Percentiles rank a stretch among this genome's conserved stretches.
phyloP scores from a whole-genome alignment of 1,140 invertebrate genomes.

The Piezodorus guildinii region DNA sequence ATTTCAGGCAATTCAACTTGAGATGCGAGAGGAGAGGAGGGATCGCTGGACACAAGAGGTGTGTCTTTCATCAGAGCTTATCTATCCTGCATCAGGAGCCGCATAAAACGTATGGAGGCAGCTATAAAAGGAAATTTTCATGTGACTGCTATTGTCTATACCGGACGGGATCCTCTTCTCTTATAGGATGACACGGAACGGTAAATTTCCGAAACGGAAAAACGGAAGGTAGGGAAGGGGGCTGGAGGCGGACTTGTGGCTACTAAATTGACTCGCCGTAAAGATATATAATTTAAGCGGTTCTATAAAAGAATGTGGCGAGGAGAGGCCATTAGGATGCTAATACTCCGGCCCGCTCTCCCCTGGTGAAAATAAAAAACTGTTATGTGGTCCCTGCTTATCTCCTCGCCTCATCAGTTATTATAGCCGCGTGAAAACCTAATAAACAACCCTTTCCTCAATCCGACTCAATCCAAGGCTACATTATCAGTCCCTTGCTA shows the following conservation, averaged over 20 bases:
- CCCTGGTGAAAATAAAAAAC: constrained; percentile 3
- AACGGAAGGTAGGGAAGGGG: not conserved
- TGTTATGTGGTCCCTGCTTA: not conserved
- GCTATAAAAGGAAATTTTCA: too few relatives aligned
- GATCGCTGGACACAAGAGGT: too few relatives aligned
- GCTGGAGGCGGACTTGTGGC: not conserved
- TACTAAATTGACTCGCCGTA: constrained; percentile 13
- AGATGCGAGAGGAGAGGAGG: too few relatives aligned
- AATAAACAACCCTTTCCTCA: constrained; percentile 3
- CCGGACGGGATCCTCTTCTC: too few relatives aligned
- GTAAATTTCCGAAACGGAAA: not conserved
- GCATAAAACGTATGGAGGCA: too few relatives aligned
- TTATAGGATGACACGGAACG: too few relatives aligned
- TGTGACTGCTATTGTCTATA: too few relatives aligned
- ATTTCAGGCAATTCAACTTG: too few relatives aligned
- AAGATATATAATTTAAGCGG: constrained; percentile 17
- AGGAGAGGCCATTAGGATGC: constrained; percentile 11
- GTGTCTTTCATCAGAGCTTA: too few relatives aligned
- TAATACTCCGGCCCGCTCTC: constrained; percentile 12
- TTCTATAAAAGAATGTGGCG: constrained; percentile 18
- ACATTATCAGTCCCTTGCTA: not conserved
- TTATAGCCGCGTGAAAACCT: constrained; percentile 3
- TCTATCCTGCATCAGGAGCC: too few relatives aligned
- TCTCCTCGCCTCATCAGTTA: constrained; percentile 1
- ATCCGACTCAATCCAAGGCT: not conserved